These are phyloP conservation scores for Guaruba guarouba DNA, from an alignment of 2,113 vertebrate species.

Conservation along the genomic window DNA sequence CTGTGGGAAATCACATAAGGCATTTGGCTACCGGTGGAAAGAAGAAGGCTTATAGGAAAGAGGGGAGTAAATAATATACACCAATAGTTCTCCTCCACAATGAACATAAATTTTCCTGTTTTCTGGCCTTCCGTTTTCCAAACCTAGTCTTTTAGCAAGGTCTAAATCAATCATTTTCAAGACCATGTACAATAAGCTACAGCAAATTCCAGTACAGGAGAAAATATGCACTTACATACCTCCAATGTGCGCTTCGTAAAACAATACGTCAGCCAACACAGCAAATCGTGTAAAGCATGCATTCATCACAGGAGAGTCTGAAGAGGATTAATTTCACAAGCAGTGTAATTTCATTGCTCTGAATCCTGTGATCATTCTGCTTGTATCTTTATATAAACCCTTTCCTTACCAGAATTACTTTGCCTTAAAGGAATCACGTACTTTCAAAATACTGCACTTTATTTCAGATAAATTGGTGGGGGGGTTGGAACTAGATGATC, in stretches of 20 bases:
- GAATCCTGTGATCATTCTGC: neutral
- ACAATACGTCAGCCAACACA: neutral
- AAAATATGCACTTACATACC: rapidly evolving
- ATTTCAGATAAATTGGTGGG: neutral
- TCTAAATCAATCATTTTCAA: neutral
- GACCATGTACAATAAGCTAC: neutral
- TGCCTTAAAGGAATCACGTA: rapidly evolving
- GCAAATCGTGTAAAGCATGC: neutral
- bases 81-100: neutral
- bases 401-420: neutral
- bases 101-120: neutral
- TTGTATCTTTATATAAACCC: neutral
- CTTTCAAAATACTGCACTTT: neutral
- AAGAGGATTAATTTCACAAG: neutral
- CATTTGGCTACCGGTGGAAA: neutral
- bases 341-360: neutral
- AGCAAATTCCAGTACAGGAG: neutral
- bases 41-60: neutral
- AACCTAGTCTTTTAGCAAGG: neutral
- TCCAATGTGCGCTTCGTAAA: neutral
- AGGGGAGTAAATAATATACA: neutral
- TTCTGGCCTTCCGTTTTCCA: neutral
- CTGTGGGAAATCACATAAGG: neutral
- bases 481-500: too few species aligned
- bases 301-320: neutral